Evolutionary conservation across 1,140 invertebrate species (phyloP).

Genomic region (Drosophila arizonae): DNA sequence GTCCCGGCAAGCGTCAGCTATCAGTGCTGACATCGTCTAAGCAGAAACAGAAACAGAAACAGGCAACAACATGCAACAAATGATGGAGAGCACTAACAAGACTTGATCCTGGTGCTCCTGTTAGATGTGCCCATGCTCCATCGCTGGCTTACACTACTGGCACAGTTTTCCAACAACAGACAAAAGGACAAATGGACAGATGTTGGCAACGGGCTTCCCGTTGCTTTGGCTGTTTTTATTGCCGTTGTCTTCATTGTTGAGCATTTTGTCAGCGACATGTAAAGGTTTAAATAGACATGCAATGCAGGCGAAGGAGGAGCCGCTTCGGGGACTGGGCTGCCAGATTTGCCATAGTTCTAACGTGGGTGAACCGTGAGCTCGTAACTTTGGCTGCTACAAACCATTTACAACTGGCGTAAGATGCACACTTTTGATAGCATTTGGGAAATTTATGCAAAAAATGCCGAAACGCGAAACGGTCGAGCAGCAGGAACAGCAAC

Average conservation of each 20-base stretch:
- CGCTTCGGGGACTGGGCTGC: conserved; percentile 7
- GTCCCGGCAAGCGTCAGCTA: conserved; percentile 63
- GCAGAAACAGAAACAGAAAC: conserved; percentile 52
- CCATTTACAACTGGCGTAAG: conserved; percentile 71
- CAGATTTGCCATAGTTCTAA: conserved; percentile 31
- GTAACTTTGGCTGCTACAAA: conserved; percentile 45
- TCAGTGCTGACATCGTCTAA: conserved; percentile 69
- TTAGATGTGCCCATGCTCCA: conserved; percentile 58
- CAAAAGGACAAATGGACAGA: conserved; percentile 20
- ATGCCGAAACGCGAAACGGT: conserved; percentile 26
- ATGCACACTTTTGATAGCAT: conserved; percentile 78
- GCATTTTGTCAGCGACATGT: conserved; percentile 78
- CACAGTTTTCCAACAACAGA: conserved; percentile 60
- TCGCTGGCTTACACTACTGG: conserved; percentile 65
- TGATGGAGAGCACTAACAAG: conserved; percentile 61
- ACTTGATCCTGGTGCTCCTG: conserved; percentile 78
- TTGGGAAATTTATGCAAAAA: conserved; percentile 67
- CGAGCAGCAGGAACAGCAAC: conserved; percentile 13
- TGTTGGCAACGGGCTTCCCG: conserved; percentile 51
- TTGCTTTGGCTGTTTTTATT: conserved; percentile 52
- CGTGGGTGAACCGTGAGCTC: conserved; percentile 49
- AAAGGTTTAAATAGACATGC: conserved; percentile 76
- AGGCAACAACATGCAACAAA: conserved; percentile 47
- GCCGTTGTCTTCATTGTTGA: conserved; percentile 62
- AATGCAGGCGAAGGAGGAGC: conserved; percentile 20